These are phyloP conservation scores for Strigops habroptila DNA, from an alignment of 2,113 vertebrate genomes.

Conservation along the genomic window DNA sequence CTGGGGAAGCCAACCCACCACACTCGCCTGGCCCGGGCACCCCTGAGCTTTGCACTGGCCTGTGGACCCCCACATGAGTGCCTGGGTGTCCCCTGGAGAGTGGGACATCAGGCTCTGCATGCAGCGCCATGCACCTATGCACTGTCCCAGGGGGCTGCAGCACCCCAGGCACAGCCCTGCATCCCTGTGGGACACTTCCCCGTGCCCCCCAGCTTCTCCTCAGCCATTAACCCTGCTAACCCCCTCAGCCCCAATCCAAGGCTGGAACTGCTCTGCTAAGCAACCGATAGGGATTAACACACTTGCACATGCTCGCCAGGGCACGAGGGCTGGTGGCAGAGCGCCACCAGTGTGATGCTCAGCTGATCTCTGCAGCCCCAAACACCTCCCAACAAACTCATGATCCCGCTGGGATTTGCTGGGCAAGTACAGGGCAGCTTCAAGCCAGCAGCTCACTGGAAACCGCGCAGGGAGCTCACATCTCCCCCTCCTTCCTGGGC, in stretches of 20 bases:
- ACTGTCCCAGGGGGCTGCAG: background rate
- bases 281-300: background rate
- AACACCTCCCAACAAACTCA: constrained; percentile 52
- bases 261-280: background rate
- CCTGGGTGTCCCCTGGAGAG: background rate
- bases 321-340: background rate
- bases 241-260: rapidly evolving
- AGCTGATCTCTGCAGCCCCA: constrained; percentile 51
- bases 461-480: background rate
- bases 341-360: constrained; percentile 45
- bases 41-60: background rate
- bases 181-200: background rate
- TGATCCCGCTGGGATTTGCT: background rate
- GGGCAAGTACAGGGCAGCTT: background rate
- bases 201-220: background rate
- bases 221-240: background rate
- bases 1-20: constrained; percentile 47
- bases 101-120: background rate
- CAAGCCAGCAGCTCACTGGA: background rate
- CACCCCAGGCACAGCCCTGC: background rate
- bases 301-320: background rate
- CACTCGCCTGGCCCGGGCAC: background rate
- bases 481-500: background rate
- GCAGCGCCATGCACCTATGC: background rate
- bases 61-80: rapidly evolving